Evolutionary conservation across 1,140 invertebrate species (phyloP), one percentile per base, ranked within the genome.

Genomic region (Plectrocnemia conspersa): DNA sequence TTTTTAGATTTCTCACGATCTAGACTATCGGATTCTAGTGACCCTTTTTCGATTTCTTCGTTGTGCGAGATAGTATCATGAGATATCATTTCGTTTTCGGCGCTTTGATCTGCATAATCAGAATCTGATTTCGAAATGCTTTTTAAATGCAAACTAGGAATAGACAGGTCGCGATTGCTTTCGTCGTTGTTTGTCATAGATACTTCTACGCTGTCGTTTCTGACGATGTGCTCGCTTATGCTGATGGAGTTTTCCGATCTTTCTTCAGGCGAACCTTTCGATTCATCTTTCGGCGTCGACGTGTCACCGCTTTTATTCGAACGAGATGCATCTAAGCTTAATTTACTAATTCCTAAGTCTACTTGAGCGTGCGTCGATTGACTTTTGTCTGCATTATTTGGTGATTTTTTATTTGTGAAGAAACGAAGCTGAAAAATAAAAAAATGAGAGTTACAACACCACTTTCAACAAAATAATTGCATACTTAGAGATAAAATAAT

Each of bases 141-240:
- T 21, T 47, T 56, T 25, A 61, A 61, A 52, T 61, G 42, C 24
- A 61, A 54, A 55, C 59, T 61, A 21, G 59, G 59, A 49, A 61
- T 61, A 10, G 55, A 54, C 25, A 57, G 6, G 21, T 52, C 41
- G 2, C 2, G 38, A 32, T 57, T 25, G 27, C 33, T 45, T 25
- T 29, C 33, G 33, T 57, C 25, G 18, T 42, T 10, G 27, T 45
- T 44, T n/a, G 47, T 38, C 15, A 25, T 11, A 2, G 47, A 45
- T 9, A 21, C 33, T 24, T 50, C 47, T 11, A 16, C n/a, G 36
- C 24, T 42, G 35, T 45, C 55, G 15, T 33, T 16, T 19, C 21
- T 49, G 24, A 21, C 29, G 11, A 57, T 45, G 11, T 52, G 48
- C 21, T 57, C 55, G 27, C 55, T 57, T 9, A 52, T 50, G 46